Conservation (phyloP, 2,113 vertebrate genomes). For the Myiopsitta monachus region DNA sequence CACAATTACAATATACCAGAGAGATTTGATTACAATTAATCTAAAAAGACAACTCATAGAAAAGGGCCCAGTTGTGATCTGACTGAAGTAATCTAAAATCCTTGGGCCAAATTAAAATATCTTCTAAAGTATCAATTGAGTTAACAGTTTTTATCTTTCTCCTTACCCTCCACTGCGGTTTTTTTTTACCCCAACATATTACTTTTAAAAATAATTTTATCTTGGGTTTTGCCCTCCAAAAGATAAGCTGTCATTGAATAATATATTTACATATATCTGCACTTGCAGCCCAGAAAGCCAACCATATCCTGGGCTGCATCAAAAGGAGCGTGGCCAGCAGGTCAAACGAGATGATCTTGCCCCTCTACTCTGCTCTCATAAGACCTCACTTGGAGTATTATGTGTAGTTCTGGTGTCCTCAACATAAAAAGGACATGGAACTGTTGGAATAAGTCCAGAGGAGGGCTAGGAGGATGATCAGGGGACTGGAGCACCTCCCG, state of each 20-base stretch:
- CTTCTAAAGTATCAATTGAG: background rate
- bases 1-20: background rate
- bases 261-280: background rate
- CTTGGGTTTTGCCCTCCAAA: background rate
- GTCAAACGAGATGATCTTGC: no score
- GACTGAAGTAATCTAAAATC: conserved; percentile 6
- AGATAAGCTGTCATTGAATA: background rate
- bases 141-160: background rate
- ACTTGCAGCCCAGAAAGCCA: no score
- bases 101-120: background rate
- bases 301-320: no score
- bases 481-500: no score
- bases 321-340: no score
- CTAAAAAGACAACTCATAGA: conserved; percentile 1
- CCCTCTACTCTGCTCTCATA: no score
- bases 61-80: background rate
- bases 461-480: no score
- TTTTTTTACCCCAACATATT: background rate
- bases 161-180: background rate
- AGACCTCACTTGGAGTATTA: no score
- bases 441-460: no score
- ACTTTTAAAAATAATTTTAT: background rate
- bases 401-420: no score
- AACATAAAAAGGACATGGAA: no score
- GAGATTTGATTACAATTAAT: conserved; percentile 11